Evolutionary conservation across 2,888 invertebrate genomes (phyloP), one percentile per base, ranked within the genome.

Genomic region (Ethmia dodecea): DNA sequence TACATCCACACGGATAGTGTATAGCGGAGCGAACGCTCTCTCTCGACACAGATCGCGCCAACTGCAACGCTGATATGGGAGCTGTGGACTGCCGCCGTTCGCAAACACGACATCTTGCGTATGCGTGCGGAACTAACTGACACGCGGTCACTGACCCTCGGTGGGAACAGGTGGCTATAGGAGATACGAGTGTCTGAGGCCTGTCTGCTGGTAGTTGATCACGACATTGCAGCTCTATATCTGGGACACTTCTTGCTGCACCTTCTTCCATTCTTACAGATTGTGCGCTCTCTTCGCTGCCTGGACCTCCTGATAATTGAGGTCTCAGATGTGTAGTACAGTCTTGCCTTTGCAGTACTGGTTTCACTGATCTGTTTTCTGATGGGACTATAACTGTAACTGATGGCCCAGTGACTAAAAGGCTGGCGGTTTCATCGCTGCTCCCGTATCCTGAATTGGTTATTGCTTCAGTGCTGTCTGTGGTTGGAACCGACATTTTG

Each of bases 341-440:
- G 81, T 95, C 94, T 81, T 95, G 95, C 49, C 95, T 89, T 86
- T 93, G 94, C 48, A 95, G 86, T 44, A 94, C 92, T 49, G 95
- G 95, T 71, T 95, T 95, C 39, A 89, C 88, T 39, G 88, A 77
- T 62, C 78, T 68, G 45, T 78, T 83, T 46, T 87, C 80, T 33
- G 86, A 68, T 27, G 87, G 81, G 5, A 83, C 78, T 45, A 84
- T 80, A 33, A 86, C 78, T 20, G 84, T 87, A 53, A 89, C 87
- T 6, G 88, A 81, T 28, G 90, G 89, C 35, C 89, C 89, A 45
- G 90, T 89, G 44, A 92, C 90, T 49, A 95, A 87, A 41, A 94
- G 89, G 55, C 94, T 93, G 37, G 93, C 92, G 36, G 94, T 94
- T 83, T 94, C 94, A 75, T 94, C 94, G 64, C 91, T 92, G 73